These are phyloP conservation scores for Heliconius cydno DNA, from an alignment of 2,888 invertebrate species.

Conservation along the genomic window DNA sequence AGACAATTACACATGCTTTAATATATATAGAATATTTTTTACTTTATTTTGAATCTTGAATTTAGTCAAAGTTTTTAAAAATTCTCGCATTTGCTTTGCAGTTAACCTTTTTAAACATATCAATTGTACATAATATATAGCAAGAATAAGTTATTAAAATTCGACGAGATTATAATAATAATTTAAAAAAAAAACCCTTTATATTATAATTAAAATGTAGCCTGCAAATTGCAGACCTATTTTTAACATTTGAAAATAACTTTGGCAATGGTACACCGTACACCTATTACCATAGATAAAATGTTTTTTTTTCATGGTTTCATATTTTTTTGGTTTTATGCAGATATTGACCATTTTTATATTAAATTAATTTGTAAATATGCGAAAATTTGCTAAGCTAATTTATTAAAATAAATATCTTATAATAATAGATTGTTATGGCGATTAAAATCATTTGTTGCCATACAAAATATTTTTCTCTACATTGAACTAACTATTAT, in stretches of 20 bases:
- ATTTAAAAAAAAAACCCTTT: background rate
- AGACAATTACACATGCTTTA: background rate
- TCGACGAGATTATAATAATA: background rate
- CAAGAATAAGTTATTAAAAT: background rate
- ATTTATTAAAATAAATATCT: background rate
- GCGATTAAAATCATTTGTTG: constrained; percentile 51
- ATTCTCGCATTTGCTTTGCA: background rate
- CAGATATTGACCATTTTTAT: background rate
- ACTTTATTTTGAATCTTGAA: background rate
- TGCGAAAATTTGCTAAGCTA: background rate
- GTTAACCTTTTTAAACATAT: background rate
- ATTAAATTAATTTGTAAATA: background rate
- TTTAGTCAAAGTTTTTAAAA: background rate
- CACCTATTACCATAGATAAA: background rate
- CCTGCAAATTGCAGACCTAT: background rate
- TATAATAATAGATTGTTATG: background rate
- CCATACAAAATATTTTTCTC: constrained; percentile 62
- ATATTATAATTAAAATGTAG: no score
- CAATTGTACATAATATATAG: background rate
- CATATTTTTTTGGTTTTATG: background rate
- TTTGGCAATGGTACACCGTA: background rate
- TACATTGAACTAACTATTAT: constrained; percentile 63
- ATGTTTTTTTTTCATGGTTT: background rate
- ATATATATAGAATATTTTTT: background rate
- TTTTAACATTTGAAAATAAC: background rate